A percentile compares a stretch with the other conserved stretches of the same genome.
Evolutionary conservation across 2,888 invertebrate genomes (phyloP).

Genomic region (Acronicta psi): DNA sequence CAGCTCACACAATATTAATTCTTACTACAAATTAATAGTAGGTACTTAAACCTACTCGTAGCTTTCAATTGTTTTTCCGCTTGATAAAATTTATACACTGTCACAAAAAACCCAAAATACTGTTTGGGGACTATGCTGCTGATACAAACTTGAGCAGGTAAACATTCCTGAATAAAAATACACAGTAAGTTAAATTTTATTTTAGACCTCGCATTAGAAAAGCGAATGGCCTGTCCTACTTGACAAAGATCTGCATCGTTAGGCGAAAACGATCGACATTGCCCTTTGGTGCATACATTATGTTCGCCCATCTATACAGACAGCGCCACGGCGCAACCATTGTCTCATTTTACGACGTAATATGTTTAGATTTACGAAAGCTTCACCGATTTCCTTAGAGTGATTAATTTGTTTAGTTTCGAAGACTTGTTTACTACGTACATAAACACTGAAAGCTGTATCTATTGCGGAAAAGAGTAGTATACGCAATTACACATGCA

Average conservation of each 20-base stretch:
- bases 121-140: too few relatives aligned
- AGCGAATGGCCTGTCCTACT: conserved; percentile 41
- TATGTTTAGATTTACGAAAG: conserved; percentile 24
- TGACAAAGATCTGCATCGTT: conserved; percentile 48
- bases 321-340: conserved; percentile 9
- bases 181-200: conserved; percentile 14
- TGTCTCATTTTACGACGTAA: conserved; percentile 38
- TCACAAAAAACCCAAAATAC: too few relatives aligned
- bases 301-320: conserved; percentile 17
- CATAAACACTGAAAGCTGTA: conserved; percentile 14
- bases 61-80: too few relatives aligned
- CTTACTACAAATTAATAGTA: too few relatives aligned
- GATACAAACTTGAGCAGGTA: too few relatives aligned
- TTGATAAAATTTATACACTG: too few relatives aligned
- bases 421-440: conserved; percentile 7
- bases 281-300: conserved; percentile 18
- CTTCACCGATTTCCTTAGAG: conserved; percentile 15
- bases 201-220: conserved; percentile 39
- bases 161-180: conserved; percentile 6
- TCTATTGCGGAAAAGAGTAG: conserved; percentile 7
- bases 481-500: neutral
- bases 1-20: too few relatives aligned
- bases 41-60: too few relatives aligned
- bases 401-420: conserved; percentile 36
- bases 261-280: conserved; percentile 19